These are phyloP conservation scores for Leuciscus idus DNA, from an alignment of 2,113 vertebrate species.

Conservation along the genomic window DNA sequence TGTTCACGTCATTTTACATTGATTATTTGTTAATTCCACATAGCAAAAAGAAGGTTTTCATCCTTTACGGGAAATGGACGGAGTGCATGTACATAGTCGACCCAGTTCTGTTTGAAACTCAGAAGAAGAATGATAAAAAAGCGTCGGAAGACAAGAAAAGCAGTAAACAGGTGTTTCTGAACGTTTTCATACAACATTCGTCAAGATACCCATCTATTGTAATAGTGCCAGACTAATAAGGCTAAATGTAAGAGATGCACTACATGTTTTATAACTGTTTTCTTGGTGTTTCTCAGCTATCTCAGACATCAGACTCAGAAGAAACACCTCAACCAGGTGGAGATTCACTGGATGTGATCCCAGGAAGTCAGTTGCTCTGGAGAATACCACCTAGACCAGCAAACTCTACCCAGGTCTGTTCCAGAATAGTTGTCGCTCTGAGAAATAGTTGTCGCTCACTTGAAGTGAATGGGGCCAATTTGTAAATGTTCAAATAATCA, in stretches of 20 bases:
- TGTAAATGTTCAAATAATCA: background rate
- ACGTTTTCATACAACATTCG: background rate
- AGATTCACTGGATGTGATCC: constrained; percentile 89
- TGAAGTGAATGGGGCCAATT: background rate
- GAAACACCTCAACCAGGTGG: constrained; percentile 83
- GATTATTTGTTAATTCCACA: constrained; percentile 24
- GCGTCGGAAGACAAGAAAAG: constrained; percentile 86
- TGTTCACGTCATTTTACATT: background rate
- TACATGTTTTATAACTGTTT: background rate
- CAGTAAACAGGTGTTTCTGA: constrained; percentile 80
- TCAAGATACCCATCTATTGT: background rate
- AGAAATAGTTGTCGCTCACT: background rate
- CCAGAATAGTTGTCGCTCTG: background rate
- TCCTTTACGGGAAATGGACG: constrained; percentile 96
- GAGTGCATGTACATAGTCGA: constrained; percentile 91
- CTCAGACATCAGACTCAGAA: constrained; percentile 78
- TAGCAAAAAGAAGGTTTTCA: constrained; percentile 94
- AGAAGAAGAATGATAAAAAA: constrained; percentile 91
- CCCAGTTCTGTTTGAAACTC: constrained; percentile 83
- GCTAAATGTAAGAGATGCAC: background rate
- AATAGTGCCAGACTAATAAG: background rate
- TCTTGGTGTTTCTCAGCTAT: constrained; percentile 61
- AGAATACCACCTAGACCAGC: constrained; percentile 88
- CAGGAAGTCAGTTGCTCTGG: constrained; percentile 93
- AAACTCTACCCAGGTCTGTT: constrained; percentile 88